Evolutionary conservation across 2,888 invertebrate species (phyloP), one percentile per base, ranked within the genome.

Genomic region (Plebejus melissa): DNA sequence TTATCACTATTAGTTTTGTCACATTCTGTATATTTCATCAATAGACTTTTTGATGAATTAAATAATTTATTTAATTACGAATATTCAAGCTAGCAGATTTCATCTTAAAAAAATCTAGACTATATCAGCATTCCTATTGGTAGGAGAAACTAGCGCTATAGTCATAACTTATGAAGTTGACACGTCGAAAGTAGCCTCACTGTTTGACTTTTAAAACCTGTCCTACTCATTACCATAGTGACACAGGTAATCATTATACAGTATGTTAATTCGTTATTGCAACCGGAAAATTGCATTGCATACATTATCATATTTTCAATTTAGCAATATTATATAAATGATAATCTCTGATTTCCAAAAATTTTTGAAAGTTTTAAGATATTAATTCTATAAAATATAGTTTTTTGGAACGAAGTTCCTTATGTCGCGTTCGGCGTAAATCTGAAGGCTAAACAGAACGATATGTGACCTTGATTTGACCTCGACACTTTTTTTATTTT

Each of bases 141-240:
- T 13, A 65, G 22, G 65, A 65, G 32, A 65, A 65, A 65, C 65
- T 65, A 65, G 65, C 65, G 32, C 13, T 32, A 22, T 65, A 36
- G 6, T 70, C 7, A 71, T 71, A 46, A 71, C 46, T 22, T 46
- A 71, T 28, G 22, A 71, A 22, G 70, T 71, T 71, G 41, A 71
- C 41, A 71, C 16, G 70, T 71, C 46, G 70, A 71, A 71, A 71
- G 46, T 71, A 9, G 70, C 46, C 22, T 46, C 22, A 70, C 41
- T 41, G n/a, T 69, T 38, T 70, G 36, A 70, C 70, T 71, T 71
- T 71, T 71, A 46, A 22, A 71, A 46, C 70, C 70, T 46, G 70
- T 71, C 41, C 46, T 46, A 22, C 70, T 71, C 22, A 46, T 71
- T 71, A 46, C 11, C 46, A 71, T 71, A 11, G 7, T n/a, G 38